phyloP scores from a whole-genome alignment of 92 coral and sea anemone genomes.

The Siderastrea siderea region DNA sequence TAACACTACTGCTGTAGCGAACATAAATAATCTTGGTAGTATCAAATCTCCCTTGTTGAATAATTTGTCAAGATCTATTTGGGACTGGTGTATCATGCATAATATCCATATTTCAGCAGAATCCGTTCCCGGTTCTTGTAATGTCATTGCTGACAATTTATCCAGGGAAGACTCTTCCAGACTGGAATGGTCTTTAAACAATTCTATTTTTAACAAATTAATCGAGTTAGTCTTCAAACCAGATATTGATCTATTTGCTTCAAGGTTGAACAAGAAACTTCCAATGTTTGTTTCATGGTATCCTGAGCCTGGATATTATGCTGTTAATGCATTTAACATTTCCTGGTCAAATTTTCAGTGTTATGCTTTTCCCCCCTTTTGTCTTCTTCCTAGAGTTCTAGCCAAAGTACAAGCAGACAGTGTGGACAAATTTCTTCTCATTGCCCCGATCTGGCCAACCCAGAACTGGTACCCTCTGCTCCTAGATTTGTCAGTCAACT shows the following conservation, averaged over 20 bases:
- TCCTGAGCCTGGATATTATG: constrained; percentile 62
- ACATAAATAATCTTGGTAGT: constrained; percentile 60
- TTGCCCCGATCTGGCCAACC: constrained; percentile 64
- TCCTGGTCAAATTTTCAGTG: constrained; percentile 52
- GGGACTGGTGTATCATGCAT: constrained; percentile 67
- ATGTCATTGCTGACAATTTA: constrained; percentile 34
- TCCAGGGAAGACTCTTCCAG: constrained; percentile 41
- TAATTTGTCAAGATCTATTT: constrained; percentile 25
- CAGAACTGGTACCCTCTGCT: constrained; percentile 65
- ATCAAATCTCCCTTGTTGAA: constrained; percentile 29
- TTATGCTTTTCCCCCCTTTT: constrained; percentile 77
- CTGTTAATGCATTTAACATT: constrained; percentile 57
- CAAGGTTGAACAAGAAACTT: constrained; percentile 56
- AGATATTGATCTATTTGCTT: constrained; percentile 70
- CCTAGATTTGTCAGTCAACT: constrained; percentile 8
- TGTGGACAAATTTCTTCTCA: constrained; percentile 25
- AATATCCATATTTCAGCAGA: constrained; percentile 43
- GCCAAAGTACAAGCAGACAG: constrained; percentile 26
- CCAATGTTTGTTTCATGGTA: constrained; percentile 68
- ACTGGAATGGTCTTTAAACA: constrained; percentile 47
- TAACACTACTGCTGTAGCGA: constrained; percentile 44
- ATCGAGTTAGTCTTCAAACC: constrained; percentile 18
- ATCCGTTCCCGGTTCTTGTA: constrained; percentile 54
- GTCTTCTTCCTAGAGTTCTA: constrained; percentile 62
- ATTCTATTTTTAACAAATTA: constrained; percentile 29